Evolutionary conservation across 2,888 invertebrate species (phyloP), one percentile per base, ranked within the genome.

Genomic region (Schizaphis graminum): DNA sequence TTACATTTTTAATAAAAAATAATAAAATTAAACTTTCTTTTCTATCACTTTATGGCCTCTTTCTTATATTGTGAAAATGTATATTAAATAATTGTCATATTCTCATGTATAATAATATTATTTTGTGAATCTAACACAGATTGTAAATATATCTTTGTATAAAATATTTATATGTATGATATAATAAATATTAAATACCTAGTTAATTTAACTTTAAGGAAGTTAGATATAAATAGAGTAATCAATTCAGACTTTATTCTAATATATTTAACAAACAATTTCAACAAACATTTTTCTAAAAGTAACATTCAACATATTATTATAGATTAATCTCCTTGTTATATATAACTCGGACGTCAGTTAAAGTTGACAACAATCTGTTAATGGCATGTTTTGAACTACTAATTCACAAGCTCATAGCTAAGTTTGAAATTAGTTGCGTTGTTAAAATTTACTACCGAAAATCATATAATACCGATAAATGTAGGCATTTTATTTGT

Each of bases 291-390:
- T 53, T 53, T 87, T 49, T 53, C 24, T 35, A 24, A 88, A 53
- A 88, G n/a, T 21, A 53, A n/a, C 49, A 67, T 67, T 67, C 44
- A 44, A 56, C 11, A 88, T 87, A 53, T 21, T 28, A 44, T 35
- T 47, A 88, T 16, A 53, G 49, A 92, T 88, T 67, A 88, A 88
- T 88, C n/a, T 53, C 0, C 10, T 41, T 5, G 67, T 28, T 88
- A 53, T 35, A 53, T 35, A 41, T 67, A 41, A 88, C 47, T 56
- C 57, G 26, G 24, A 85, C 47, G 35, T 92, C 92, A 92, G 41
- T 67, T 92, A 88, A 49, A 67, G 92, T 87, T 67, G 67, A 87
- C 49, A 92, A 92, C 88, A 88, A 67, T 92, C 88, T 92, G 92
- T 11, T 88, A 88, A 67, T 67, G 41, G 21, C 92, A 88, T 88